Conservation (phyloP, 2,888 invertebrate genomes). For the Hirtodrosophila alboralis region DNA sequence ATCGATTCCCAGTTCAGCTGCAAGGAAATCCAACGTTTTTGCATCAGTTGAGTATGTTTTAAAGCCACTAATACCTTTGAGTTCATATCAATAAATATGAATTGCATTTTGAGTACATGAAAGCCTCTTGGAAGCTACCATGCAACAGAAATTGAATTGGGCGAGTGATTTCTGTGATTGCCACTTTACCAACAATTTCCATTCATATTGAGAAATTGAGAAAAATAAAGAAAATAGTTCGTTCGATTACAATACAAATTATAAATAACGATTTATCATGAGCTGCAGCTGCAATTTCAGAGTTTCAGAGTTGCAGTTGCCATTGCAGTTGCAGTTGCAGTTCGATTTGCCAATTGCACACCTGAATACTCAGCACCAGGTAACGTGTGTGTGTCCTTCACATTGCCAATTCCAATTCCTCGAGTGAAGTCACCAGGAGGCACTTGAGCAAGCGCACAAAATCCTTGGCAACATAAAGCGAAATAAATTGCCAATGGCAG, state of each 20-base stretch:
- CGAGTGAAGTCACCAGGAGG: constrained; percentile 18
- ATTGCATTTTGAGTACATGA: no score
- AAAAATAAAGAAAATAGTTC: constrained; percentile 33
- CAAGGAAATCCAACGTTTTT: no score
- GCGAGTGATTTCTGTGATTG: constrained; percentile 36
- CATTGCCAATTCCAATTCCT: constrained; percentile 40
- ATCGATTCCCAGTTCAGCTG: no score
- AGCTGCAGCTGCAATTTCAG: constrained; percentile 35
- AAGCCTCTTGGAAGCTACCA: constrained; percentile 15
- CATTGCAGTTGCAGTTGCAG: constrained; percentile 22
- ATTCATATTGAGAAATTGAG: no score
- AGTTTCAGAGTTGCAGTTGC: constrained; percentile 18
- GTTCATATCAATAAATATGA: no score
- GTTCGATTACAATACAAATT: constrained; percentile 72
- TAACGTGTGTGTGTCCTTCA: constrained; percentile 14
- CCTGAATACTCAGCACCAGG: constrained; percentile 60
- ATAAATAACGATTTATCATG: constrained; percentile 78
- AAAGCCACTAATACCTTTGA: no score
- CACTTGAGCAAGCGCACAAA: constrained; percentile 31
- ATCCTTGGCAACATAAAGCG: constrained; percentile 33
- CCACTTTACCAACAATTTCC: constrained; percentile 47
- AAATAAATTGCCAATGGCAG: constrained; percentile 71
- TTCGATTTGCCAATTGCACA: constrained; percentile 73
- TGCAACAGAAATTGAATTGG: constrained; percentile 5
- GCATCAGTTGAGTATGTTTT: no score